Base-by-base conservation (phyloP, 2,797 vertebrate species). In the Hemibagrus guttatus region DNA sequence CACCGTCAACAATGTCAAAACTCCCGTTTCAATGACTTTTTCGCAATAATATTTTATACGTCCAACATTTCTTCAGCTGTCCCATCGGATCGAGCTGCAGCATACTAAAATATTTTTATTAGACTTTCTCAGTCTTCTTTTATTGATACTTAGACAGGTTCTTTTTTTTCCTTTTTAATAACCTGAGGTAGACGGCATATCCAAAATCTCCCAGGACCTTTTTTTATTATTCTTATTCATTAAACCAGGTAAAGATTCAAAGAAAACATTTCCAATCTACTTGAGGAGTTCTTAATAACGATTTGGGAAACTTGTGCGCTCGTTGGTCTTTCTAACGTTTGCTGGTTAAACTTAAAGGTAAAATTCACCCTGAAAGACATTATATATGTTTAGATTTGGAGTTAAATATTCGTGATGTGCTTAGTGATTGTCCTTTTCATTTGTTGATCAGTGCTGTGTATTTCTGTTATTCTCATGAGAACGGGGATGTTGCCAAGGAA, bases 111-210 rank as follows among this genome's bases (percentile, higher is more conserved):
- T 28, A 76, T 52, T 23, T 13, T 39, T 59, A 28, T 39, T 42
- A 61, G 56, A 59, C 31, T 61, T 39, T 78, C 9, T 21, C 52
- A 78, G 52, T 28, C 75, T 58, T 31, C 19, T 35, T 19, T 56
- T 63, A 76, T n/a, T n/a, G 58, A 81, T 61, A 42, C 26, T 63
- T 46, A 39, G 17, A 69, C 71, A 75, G 28, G 21, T 69, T 80
- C 49, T 79, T 54, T 16, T 21, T 31, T 31, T 21, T 26, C 19
- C 23, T 81, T 64, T 81, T 71, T 31, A 72, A 72, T 71, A 86
- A 81, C 74, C 78, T 66, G 74, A 66, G 84, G 75, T 78, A 85
- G 84, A 46, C 54, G 3, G 63, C 66, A 63, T 35, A 28, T 61
- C 42, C 28, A n/a, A 58, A 26, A 39, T 28, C 75, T 46, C 56